Percentiles rank a stretch among this genome's conserved stretches.
Conservation (phyloP, 2,888 invertebrate genomes). For the Zonitis immaculata region DNA sequence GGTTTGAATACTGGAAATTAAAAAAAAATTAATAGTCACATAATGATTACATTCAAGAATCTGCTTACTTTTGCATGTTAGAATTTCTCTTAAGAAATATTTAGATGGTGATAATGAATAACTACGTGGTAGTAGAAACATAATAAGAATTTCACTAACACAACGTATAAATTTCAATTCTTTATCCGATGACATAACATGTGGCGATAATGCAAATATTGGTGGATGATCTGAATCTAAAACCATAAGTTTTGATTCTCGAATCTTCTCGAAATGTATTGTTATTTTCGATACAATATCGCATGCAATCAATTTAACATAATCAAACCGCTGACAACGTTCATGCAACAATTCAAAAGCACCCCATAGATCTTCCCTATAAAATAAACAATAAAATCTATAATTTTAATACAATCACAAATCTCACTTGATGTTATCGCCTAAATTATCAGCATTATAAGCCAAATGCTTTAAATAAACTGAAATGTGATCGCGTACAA, state of each 20-base stretch:
- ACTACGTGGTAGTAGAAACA: slow-evolving; percentile 74
- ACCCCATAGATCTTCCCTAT: slow-evolving; percentile 77
- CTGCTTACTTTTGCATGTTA: slow-evolving; percentile 74
- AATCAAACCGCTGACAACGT: slow-evolving; percentile 69
- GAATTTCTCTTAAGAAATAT: slow-evolving; percentile 74
- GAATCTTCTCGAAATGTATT: slow-evolving; percentile 79
- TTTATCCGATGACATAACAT: slow-evolving; percentile 66
- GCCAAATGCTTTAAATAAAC: slow-evolving; percentile 65
- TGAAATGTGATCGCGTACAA: slow-evolving; percentile 73
- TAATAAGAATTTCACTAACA: slow-evolving; percentile 76
- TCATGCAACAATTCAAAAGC: slow-evolving; percentile 72
- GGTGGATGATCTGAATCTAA: slow-evolving; percentile 60
- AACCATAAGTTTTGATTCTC: slow-evolving; percentile 70
- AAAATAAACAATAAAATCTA: not conserved
- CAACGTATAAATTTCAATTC: slow-evolving; percentile 78
- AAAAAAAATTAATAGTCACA: no score
- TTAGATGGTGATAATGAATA: slow-evolving; percentile 75
- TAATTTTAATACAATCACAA: not conserved
- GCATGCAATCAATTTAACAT: slow-evolving; percentile 75
- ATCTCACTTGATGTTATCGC: slow-evolving; percentile 51
- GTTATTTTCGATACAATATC: slow-evolving; percentile 78
- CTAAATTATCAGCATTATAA: slow-evolving; percentile 50
- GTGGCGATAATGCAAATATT: slow-evolving; percentile 68
- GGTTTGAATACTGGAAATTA: slow-evolving; percentile 84
- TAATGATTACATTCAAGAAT: not conserved